Conservation (phyloP, 2,797 vertebrate species). For the Perodicticus potto region DNA sequence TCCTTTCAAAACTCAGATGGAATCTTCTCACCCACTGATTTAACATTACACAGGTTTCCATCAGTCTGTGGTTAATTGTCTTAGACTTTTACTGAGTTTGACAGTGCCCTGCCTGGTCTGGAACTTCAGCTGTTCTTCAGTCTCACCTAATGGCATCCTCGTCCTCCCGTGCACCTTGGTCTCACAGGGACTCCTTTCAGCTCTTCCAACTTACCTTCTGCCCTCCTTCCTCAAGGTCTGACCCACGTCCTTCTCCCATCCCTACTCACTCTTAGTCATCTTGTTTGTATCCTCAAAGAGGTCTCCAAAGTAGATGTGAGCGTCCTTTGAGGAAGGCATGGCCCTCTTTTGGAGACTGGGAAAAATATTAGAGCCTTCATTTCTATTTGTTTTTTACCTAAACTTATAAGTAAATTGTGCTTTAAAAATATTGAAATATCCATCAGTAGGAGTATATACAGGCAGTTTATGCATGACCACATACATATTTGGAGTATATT, state of each 20-base stretch:
- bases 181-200: not conserved
- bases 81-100: not conserved
- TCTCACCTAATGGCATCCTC: not conserved
- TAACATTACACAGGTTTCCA: not conserved
- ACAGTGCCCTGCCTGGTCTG: not conserved
- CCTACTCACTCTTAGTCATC: not conserved
- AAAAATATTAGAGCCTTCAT: not conserved
- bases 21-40: not conserved
- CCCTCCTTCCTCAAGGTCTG: not conserved
- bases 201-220: not conserved
- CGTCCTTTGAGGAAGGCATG: not conserved
- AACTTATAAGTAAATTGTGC: constrained; percentile 7
- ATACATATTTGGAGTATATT: not conserved
- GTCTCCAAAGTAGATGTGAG: not conserved
- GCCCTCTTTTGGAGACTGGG: not conserved
- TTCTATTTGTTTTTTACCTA: constrained; percentile 18
- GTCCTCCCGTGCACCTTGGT: not conserved
- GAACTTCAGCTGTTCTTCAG: not conserved
- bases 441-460: not conserved
- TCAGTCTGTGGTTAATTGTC: not conserved
- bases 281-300: not conserved
- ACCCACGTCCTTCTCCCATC: not conserved
- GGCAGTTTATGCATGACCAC: constrained; percentile 24
- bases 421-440: constrained; percentile 47
- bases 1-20: not conserved